phyloP scores from a whole-genome alignment of 2,888 invertebrate genomes.

The Cephonodes hylas region DNA sequence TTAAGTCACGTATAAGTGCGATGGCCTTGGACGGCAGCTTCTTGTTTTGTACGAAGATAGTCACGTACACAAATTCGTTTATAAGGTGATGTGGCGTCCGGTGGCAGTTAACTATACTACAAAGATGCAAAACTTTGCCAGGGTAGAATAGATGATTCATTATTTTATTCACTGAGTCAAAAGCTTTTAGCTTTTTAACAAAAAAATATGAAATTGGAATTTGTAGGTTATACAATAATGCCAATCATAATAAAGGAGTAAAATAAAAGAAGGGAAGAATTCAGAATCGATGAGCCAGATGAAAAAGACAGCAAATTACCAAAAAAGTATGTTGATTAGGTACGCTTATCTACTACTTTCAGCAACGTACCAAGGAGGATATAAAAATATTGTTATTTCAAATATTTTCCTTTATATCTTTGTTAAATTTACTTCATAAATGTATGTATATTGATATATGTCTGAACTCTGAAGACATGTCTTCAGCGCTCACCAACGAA shows the following conservation, averaged over 20 bases:
- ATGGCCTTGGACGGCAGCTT: slow-evolving; percentile 46
- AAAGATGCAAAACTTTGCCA: not conserved
- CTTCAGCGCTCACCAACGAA: not conserved
- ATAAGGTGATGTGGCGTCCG: not conserved
- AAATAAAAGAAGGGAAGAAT: not conserved
- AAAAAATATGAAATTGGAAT: no score
- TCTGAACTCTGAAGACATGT: no score
- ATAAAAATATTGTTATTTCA: no score
- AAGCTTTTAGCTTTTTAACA: no score
- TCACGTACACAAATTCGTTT: slow-evolving; percentile 40
- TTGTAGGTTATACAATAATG: no score
- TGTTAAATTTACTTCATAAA: no score
- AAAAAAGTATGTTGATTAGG: not conserved
- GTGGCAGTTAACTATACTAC: not conserved
- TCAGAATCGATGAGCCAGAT: not conserved
- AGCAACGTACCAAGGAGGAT: no score
- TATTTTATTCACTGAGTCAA: no score
- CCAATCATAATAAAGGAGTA: not conserved
- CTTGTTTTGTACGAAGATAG: slow-evolving; percentile 43
- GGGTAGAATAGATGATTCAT: no score
- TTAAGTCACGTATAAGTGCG: slow-evolving; percentile 40
- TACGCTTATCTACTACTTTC: no score
- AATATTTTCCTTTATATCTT: no score
- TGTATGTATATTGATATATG: no score
- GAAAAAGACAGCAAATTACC: not conserved